Conservation (phyloP, 1,140 invertebrate species). For the Bombus ignitus region DNA sequence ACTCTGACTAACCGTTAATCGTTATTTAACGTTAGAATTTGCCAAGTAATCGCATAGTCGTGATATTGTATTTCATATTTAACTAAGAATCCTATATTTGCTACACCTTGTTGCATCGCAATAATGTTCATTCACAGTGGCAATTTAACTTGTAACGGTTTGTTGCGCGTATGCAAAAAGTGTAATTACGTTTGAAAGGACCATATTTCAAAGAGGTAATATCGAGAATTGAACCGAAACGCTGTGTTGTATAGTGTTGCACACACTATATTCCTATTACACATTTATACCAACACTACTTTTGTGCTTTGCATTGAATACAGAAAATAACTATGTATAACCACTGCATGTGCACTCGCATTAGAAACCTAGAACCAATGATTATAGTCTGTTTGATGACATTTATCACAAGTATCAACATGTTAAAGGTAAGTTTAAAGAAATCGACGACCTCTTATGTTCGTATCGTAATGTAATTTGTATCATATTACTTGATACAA, state of each 20-base stretch:
- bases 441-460: neutral
- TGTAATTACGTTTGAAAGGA: constrained; percentile 21
- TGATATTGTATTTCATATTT: too few species aligned
- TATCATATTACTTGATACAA: neutral
- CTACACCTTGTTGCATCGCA: neutral
- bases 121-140: neutral
- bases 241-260: neutral
- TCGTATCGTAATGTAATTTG: neutral
- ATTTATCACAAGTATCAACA: too few species aligned
- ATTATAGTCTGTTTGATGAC: neutral
- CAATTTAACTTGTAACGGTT: neutral
- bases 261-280: neutral
- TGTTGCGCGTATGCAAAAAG: neutral
- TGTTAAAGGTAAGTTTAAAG: neutral
- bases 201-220: neutral
- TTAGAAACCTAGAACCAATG: neutral
- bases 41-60: neutral
- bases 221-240: neutral
- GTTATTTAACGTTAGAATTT: constrained; percentile 3
- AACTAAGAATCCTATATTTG: neutral
- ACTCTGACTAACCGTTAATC: neutral
- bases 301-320: neutral
- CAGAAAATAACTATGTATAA: neutral
- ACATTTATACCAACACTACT: neutral
- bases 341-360: neutral